These are phyloP conservation scores for Prolemur simus DNA, from an alignment of 2,113 vertebrate species.

Conservation along the genomic window DNA sequence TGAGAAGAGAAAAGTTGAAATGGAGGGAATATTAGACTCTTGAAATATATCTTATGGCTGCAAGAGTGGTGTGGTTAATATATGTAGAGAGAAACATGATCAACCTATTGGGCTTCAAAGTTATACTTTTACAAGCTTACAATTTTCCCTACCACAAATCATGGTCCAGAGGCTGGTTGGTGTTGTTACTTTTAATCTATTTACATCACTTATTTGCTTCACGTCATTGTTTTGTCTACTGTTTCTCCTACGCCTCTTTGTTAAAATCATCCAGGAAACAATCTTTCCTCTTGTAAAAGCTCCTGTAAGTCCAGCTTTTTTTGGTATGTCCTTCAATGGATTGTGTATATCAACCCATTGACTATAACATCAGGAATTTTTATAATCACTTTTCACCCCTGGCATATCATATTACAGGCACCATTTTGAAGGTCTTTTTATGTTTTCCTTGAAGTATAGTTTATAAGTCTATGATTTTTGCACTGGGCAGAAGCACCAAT, in stretches of 20 bases:
- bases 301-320: not conserved
- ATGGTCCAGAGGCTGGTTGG: not conserved
- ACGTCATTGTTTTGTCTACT: not conserved
- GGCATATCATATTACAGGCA: not conserved
- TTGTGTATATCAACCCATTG: not conserved
- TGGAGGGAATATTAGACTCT: not conserved
- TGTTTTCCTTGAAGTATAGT: not conserved
- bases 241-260: not conserved
- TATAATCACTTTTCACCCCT: not conserved
- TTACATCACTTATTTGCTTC: not conserved
- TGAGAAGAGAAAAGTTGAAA: not conserved
- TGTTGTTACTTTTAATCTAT: not conserved
- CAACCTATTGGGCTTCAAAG: not conserved
- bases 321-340: not conserved
- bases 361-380: not conserved
- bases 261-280: not conserved
- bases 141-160: not conserved
- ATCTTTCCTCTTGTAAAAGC: not conserved
- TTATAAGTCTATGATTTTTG: not conserved
- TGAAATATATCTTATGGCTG: not conserved
- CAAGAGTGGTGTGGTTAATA: not conserved
- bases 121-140: not conserved
- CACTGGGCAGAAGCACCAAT: not conserved
- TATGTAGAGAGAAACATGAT: not conserved
- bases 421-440: not conserved